These are phyloP conservation scores for Bimastos eiseni DNA, from an alignment of 2,888 invertebrate species.

Conservation along the genomic window DNA sequence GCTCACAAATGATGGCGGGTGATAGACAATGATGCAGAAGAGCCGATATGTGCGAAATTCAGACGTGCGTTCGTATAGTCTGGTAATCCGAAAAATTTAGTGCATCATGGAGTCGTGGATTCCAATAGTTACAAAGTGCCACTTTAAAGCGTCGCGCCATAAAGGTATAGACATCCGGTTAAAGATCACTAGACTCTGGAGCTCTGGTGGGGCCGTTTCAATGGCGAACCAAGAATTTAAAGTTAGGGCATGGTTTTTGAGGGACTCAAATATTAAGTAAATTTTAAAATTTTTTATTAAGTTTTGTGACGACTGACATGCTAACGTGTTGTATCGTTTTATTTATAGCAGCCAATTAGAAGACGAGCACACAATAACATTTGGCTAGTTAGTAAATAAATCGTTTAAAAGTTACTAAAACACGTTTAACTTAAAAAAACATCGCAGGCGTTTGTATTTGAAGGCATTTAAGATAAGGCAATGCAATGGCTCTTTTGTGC, in stretches of 20 bases:
- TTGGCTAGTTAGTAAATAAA: background rate
- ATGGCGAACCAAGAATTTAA: background rate
- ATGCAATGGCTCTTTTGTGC: background rate
- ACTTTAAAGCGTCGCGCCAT: too few species aligned
- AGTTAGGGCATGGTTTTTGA: background rate
- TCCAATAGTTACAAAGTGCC: too few species aligned
- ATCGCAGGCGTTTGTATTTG: background rate
- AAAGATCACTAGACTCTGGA: background rate
- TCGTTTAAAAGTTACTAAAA: background rate
- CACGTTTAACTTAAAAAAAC: background rate
- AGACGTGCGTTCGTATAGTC: too few species aligned
- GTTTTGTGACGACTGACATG: background rate
- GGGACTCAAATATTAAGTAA: too few species aligned
- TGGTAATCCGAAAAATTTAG: too few species aligned
- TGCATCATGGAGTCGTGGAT: too few species aligned
- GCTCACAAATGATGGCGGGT: too few species aligned
- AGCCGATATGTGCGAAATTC: too few species aligned
- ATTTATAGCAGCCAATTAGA: conserved; percentile 5
- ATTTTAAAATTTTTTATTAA: background rate
- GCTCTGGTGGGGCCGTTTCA: background rate
- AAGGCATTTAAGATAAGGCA: background rate
- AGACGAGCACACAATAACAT: background rate
- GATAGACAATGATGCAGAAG: too few species aligned
- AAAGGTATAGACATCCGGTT: background rate
- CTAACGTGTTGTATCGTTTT: background rate